phyloP scores from a whole-genome alignment of 2,888 invertebrate genomes.

The Belgica antarctica region DNA sequence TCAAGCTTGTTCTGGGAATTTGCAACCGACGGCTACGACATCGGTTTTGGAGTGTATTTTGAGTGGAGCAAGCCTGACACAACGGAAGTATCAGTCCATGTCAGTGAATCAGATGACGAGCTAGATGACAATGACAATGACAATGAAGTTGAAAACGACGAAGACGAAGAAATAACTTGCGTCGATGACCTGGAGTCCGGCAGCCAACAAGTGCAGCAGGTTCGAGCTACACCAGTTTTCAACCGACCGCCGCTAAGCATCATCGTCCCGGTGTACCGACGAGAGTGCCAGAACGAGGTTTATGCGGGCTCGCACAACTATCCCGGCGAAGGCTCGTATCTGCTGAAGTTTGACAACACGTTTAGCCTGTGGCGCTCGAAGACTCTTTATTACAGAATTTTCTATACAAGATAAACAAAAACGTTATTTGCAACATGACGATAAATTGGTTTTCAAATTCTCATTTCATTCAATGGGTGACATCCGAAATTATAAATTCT shows the following conservation, averaged over 20 bases:
- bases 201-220: constrained; percentile 48
- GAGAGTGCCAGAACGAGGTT: constrained; percentile 95
- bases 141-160: constrained; percentile 49
- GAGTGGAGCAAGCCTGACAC: constrained; percentile 92
- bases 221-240: constrained; percentile 32
- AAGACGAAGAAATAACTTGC: constrained; percentile 49
- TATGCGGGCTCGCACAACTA: constrained; percentile 97
- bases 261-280: constrained; percentile 90
- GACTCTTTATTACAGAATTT: constrained; percentile 97
- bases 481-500: too few relatives aligned
- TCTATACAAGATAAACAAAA: constrained; percentile 73
- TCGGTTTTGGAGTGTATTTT: constrained; percentile 96
- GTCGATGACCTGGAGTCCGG: constrained; percentile 66
- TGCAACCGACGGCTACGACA: constrained; percentile 96
- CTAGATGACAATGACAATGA: constrained; percentile 71
- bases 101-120: constrained; percentile 93
- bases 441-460: too few relatives aligned
- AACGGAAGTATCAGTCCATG: constrained; percentile 83
- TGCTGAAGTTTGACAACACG: constrained; percentile 98
- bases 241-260: constrained; percentile 61
- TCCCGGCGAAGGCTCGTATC: constrained; percentile 95
- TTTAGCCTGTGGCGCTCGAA: constrained; percentile 99
- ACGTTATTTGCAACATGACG: too few relatives aligned
- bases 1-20: constrained; percentile 98
- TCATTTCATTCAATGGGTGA: not conserved